phyloP scores from a whole-genome alignment of 2,113 vertebrate species.

The Campylorhamphus procurvoides region DNA sequence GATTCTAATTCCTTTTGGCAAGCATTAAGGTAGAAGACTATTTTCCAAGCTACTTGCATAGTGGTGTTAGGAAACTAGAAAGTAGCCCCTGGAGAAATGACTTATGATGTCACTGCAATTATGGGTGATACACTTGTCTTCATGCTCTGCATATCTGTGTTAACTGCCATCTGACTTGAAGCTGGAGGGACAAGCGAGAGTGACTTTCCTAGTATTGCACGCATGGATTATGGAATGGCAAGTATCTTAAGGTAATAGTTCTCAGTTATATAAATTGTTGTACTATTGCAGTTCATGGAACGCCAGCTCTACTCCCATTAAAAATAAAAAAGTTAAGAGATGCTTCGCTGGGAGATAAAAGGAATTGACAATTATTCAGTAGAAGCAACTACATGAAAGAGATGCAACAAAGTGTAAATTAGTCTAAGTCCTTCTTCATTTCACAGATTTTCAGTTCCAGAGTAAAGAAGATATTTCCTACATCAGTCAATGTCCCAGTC shows the following conservation, averaged over 20 bases:
- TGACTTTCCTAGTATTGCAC: background rate
- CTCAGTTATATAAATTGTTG: background rate
- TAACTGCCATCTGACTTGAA: background rate
- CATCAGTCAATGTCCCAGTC: background rate
- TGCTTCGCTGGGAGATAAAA: background rate
- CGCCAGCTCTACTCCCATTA: background rate
- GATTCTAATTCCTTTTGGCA: background rate
- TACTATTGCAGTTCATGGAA: background rate
- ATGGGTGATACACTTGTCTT: background rate
- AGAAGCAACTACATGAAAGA: background rate
- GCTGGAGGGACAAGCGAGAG: background rate
- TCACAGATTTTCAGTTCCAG: background rate
- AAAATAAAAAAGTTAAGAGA: background rate
- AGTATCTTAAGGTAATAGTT: background rate
- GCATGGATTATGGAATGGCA: background rate
- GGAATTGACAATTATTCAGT: background rate
- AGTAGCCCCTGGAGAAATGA: background rate
- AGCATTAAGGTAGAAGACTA: background rate
- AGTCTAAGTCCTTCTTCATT: background rate
- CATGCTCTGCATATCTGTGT: background rate
- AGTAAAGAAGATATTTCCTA: background rate
- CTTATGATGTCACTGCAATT: background rate
- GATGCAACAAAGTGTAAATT: background rate
- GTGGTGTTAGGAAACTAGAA: background rate
- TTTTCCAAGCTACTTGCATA: background rate